Percentiles rank a stretch among this genome's conserved stretches.
Conservation (phyloP, 1,140 invertebrate genomes). For the Caenorhabditis inopinata region DNA sequence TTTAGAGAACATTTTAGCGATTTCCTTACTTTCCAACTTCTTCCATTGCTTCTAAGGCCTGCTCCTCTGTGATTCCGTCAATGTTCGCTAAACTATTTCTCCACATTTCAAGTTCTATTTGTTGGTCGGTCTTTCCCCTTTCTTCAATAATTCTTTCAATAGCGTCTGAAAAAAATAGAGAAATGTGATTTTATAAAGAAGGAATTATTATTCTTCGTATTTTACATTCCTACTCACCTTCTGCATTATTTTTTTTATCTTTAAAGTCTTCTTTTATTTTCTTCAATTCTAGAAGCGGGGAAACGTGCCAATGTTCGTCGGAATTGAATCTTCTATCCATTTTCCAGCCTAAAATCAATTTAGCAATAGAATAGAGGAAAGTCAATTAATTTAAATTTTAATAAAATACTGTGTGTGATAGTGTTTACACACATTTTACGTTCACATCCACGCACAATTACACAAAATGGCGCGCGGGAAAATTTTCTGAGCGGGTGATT, state of each 20-base stretch:
- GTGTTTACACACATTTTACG: background rate
- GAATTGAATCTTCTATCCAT: conserved; percentile 55
- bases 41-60: background rate
- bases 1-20: conserved; percentile 42
- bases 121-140: background rate
- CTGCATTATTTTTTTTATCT: too few species aligned
- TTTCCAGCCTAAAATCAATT: too few species aligned
- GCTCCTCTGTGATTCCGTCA: background rate
- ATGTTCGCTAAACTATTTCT: background rate
- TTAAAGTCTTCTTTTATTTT: conserved; percentile 48
- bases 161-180: background rate
- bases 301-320: conserved; percentile 52
- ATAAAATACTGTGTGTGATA: background rate
- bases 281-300: conserved; percentile 49
- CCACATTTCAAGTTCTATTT: background rate
- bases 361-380: too few species aligned
- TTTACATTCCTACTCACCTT: too few species aligned
- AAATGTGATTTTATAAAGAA: background rate
- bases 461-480: background rate
- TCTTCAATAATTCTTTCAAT: background rate
- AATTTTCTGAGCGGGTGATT: background rate
- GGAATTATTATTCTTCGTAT: too few species aligned
- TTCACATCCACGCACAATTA: background rate
- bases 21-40: conserved; percentile 23
- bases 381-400: too few species aligned